Base-by-base conservation (phyloP, 1,140 invertebrate genomes). In the Drosophila ercepeae region DNA sequence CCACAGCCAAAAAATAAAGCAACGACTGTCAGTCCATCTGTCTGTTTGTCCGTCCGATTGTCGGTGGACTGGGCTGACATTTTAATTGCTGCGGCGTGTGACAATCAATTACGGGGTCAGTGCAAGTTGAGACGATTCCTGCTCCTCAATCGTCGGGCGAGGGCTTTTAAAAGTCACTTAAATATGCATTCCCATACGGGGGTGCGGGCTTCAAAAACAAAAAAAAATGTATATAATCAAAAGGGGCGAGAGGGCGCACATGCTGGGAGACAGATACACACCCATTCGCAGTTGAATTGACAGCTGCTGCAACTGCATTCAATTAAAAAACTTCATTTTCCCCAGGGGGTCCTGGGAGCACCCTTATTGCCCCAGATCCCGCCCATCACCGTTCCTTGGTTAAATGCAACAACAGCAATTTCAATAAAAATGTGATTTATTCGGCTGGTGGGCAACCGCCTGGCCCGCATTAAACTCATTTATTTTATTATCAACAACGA, bases 51-150 rank as follows among this genome's bases (percentile, higher is more conserved):
- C 6, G 13, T 16, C 13, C 8, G 36, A 39, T 39, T 39, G 36
- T 39, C 14, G 36, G 36, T 14, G 36, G 36, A 39, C 34, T 8
- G 36, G 36, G 36, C 58, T 75, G 76, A 79, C 76, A 79, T 70
- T 79, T 79, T 79, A 79, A 79, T 79, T 79, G 76, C 76, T 79
- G 76, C 76, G 71, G 76, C 64, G 70, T 60, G 76, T 79, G 76
- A 79, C 76, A 79, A 79, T 79, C 76, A 79, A 79, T 79, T 79
- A 79, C 70, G 72, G 76, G 76, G 71, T 79, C 70, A 79, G 54
- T 65, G 59, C 53, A 53, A 60, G 57, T 41, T 67, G 71, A 74
- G 60, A 46, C 39, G 57, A 53, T 53, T 63, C 54, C 34, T 68
- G 58, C 46, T 45, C 57, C 44, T 49, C 63, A 57, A 53, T 54